Evolutionary conservation across 2,113 vertebrate species (phyloP).

Genomic region (Accipiter cooperii): DNA sequence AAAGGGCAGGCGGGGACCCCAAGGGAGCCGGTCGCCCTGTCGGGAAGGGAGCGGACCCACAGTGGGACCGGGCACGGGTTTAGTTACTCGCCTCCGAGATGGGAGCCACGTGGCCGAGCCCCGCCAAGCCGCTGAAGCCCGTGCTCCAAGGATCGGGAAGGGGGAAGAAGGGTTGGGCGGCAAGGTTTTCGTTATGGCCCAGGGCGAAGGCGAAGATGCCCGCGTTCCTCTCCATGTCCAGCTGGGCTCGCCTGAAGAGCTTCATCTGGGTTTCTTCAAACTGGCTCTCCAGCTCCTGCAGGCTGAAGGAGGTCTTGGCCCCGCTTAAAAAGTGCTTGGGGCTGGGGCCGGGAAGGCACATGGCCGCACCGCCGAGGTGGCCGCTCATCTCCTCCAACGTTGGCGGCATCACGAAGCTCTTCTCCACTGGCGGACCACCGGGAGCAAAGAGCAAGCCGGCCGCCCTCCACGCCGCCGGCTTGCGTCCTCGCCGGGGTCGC

Average conservation of each 20-base stretch:
- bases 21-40: neutral
- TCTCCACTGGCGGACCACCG: constrained; percentile 66
- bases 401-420: constrained; percentile 62
- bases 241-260: constrained; percentile 78
- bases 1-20: neutral
- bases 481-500: constrained; percentile 85
- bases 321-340: constrained; percentile 76
- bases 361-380: constrained; percentile 60
- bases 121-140: constrained; percentile 70
- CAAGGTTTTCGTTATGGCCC: constrained; percentile 82
- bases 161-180: constrained; percentile 83
- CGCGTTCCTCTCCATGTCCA: constrained; percentile 84
- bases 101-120: constrained; percentile 79
- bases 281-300: constrained; percentile 79
- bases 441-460: constrained; percentile 81
- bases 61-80: neutral
- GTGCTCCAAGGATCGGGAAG: constrained; percentile 87
- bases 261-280: constrained; percentile 81
- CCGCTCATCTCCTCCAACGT: constrained; percentile 65
- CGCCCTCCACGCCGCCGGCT: constrained; percentile 84
- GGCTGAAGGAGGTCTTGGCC: constrained; percentile 69
- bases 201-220: constrained; percentile 87
- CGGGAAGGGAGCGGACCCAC: neutral
- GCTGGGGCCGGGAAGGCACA: constrained; percentile 78
- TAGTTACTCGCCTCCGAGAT: constrained; percentile 87